Evolutionary conservation across 2,113 vertebrate species (phyloP).

Genomic region (Carlito syrichta): DNA sequence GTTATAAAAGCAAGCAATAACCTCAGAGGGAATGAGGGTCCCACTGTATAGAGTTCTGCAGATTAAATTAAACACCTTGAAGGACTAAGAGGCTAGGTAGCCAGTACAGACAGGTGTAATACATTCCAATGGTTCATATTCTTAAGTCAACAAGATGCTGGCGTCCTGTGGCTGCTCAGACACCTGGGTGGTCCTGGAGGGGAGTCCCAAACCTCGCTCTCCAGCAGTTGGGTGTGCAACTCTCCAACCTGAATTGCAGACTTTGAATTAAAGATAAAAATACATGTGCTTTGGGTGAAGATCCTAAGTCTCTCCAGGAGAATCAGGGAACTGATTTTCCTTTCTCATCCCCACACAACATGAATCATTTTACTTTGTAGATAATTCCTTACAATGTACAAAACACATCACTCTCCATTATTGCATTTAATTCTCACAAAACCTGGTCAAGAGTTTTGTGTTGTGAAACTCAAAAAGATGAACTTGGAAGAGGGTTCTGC

Average conservation of each 20-base stretch:
- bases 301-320: background rate
- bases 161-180: background rate
- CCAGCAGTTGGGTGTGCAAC: background rate
- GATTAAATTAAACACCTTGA: conserved; percentile 77
- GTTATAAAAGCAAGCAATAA: conserved; percentile 63
- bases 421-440: conserved; percentile 2
- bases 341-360: background rate
- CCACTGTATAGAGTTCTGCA: conserved; percentile 53
- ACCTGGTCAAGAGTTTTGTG: background rate
- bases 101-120: conserved; percentile 67
- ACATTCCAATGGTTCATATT: conserved; percentile 65
- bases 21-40: conserved; percentile 51
- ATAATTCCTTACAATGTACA: background rate
- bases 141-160: conserved; percentile 72
- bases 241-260: background rate
- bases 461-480: background rate
- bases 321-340: background rate
- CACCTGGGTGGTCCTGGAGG: conserved; percentile 67
- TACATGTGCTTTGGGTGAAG: background rate
- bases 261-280: conserved; percentile 3
- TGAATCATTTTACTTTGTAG: background rate
- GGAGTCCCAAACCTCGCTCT: background rate
- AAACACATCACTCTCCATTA: background rate
- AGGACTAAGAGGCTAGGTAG: conserved; percentile 60
- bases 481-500: background rate